Base-by-base conservation (phyloP, 2,113 vertebrate genomes). In the Herpetotheres cachinnans region DNA sequence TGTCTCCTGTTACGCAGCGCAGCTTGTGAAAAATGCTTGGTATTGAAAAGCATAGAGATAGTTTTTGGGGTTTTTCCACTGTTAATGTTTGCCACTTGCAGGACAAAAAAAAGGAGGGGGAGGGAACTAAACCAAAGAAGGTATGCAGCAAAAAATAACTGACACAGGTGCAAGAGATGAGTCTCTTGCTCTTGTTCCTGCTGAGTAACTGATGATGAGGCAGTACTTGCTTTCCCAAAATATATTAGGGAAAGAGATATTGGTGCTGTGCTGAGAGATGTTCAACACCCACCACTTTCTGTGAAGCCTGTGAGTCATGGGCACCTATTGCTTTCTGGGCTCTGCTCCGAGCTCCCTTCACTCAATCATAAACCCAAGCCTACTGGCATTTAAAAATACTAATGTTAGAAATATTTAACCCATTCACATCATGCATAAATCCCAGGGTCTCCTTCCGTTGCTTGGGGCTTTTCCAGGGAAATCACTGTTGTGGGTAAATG, bases 131-230 rank as follows among this genome's bases (percentile, higher is more conserved):
- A 69, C 11, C 34, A 5, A 42, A 36, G 58, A 79, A 82, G 59
- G 12, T 82, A 40, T 20, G 44, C 21, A 38, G 72, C 86, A 62
- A 93, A 89, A 90, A 94, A 90, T 94, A 96, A 91, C 93, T 91
- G 94, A 71, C 92, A 93, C 63, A 74, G 76, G 91, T 95, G 94
- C 69, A 40, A 42, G 83, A 47, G 66, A 73, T 80, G 87, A 94
- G 58, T 69, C 66, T 69, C 66, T 38, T 47, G 58, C 77, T 96
- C 13, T 73, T 82, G 61, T 91, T 93, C 69, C 86, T 97, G 95
- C 96, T 97, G 96, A 97, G 90, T 94, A 97, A 97, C 94, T 81
- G 82, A 55, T 97, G 96, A 95, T 90, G 63, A 94, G 76, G 92
- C 95, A 95, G 55, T 44, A 67, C 76, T 95, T 56, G 77, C 65